Evolutionary conservation across 2,797 vertebrate genomes (phyloP).

Genomic region (Anabacerthia variegaticeps): DNA sequence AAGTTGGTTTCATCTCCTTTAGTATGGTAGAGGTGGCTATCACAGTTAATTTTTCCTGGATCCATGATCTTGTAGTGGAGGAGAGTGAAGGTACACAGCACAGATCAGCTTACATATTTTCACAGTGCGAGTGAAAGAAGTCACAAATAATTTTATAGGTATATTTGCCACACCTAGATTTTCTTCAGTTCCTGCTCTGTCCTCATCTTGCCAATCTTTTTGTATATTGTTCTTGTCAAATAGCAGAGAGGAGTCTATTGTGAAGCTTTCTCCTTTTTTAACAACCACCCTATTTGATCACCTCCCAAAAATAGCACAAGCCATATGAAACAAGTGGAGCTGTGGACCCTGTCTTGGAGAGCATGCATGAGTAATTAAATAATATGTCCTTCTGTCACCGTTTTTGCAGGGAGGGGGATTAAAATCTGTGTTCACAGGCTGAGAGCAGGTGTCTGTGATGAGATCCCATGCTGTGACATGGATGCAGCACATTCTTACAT

Average conservation of each 20-base stretch:
- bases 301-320: neutral
- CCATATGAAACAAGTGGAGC: constrained; percentile 17
- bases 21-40: neutral
- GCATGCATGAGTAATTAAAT: constrained; percentile 58
- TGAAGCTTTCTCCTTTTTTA: constrained; percentile 11
- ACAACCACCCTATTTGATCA: constrained; percentile 2
- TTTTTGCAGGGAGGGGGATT: constrained; percentile 44
- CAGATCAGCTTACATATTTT: neutral
- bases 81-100: neutral
- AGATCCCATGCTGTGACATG: constrained; percentile 70
- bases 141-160: neutral
- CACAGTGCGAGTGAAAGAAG: neutral
- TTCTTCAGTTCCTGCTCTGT: neutral
- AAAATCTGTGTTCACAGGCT: constrained; percentile 68
- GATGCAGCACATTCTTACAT: constrained; percentile 58
- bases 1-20: neutral
- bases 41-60: neutral
- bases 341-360: constrained; percentile 45
- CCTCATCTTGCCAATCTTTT: neutral
- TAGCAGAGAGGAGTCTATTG: neutral
- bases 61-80: neutral
- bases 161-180: neutral
- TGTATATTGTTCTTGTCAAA: neutral
- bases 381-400: constrained; percentile 57
- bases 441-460: constrained; percentile 74